These are phyloP conservation scores for Sebastes steindachneri DNA, from an alignment of 2,797 vertebrate genomes.

Conservation along the genomic window DNA sequence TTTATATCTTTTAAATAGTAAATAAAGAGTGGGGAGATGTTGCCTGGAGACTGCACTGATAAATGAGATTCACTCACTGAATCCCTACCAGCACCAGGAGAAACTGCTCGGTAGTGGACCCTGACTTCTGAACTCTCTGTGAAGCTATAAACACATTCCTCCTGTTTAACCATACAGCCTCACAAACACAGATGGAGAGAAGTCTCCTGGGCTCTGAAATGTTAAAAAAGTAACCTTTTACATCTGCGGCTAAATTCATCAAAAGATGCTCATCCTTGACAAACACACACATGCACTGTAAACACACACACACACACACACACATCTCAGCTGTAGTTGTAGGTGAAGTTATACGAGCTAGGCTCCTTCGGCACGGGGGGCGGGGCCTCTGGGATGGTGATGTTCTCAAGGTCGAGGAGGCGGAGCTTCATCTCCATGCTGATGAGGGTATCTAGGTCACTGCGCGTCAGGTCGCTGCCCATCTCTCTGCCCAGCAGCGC, in stretches of 20 bases:
- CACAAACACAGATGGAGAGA: constrained; percentile 10
- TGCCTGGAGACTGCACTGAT: constrained; percentile 11
- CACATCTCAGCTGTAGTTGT: constrained; percentile 93
- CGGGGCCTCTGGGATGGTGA: constrained; percentile 95
- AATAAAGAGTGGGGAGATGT: not conserved
- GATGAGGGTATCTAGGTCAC: constrained; percentile 96
- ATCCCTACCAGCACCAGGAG: constrained; percentile 6
- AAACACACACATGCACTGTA: constrained; percentile 50
- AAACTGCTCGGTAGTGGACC: not conserved
- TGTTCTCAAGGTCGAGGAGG: constrained; percentile 97
- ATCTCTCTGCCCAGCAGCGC: constrained; percentile 97
- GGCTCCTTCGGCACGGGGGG: constrained; percentile 97
- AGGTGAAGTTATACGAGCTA: constrained; percentile 98
- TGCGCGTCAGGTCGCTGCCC: constrained; percentile 96
- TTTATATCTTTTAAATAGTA: constrained; percentile 14
- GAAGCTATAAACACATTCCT: constrained; percentile 24
- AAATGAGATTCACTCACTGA: constrained; percentile 22
- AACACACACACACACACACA: constrained; percentile 29
- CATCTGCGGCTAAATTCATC: constrained; percentile 31
- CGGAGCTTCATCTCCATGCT: constrained; percentile 99
- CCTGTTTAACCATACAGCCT: constrained; percentile 3
- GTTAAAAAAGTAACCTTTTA: not conserved
- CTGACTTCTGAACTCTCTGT: constrained; percentile 21
- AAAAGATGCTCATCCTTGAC: constrained; percentile 29
- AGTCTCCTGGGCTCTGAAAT: constrained; percentile 15